Evolutionary conservation across 2,113 vertebrate species (phyloP).

Genomic region (Numida meleagris): DNA sequence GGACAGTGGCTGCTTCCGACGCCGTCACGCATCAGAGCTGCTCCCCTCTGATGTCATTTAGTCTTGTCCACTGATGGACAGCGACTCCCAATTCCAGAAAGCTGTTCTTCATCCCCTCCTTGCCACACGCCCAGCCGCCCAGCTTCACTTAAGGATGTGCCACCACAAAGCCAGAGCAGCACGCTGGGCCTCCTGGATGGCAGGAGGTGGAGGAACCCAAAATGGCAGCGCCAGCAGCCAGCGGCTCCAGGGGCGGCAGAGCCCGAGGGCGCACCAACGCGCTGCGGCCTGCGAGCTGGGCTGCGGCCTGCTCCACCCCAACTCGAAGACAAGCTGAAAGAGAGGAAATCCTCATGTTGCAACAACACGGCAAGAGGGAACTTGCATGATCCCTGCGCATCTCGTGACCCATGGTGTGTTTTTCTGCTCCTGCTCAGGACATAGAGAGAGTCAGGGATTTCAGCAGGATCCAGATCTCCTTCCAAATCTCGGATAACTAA

Average conservation of each 20-base stretch:
- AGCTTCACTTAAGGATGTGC: background rate
- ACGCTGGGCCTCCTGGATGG: background rate
- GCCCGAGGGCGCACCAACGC: rapidly evolving
- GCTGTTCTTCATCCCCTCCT: background rate
- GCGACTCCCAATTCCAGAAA: background rate
- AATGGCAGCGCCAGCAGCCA: background rate
- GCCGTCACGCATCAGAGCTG: background rate
- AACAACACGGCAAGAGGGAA: background rate
- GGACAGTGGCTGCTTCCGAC: background rate
- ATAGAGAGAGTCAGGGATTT: rapidly evolving
- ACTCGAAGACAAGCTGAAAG: background rate
- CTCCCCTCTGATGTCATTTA: background rate
- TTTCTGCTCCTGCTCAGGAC: background rate
- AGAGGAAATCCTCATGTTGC: rapidly evolving
- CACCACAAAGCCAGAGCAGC: background rate
- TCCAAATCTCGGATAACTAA: background rate
- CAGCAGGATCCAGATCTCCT: background rate
- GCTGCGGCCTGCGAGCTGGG: rapidly evolving
- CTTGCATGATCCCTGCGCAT: background rate
- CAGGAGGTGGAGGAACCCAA: background rate
- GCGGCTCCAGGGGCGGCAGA: rapidly evolving
- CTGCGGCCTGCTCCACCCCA: rapidly evolving
- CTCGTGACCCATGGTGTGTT: rapidly evolving
- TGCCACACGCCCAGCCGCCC: background rate
- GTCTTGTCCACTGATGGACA: background rate